These are phyloP conservation scores for Parasteatoda tepidariorum DNA, from an alignment of 1,140 invertebrate genomes.

Conservation along the genomic window DNA sequence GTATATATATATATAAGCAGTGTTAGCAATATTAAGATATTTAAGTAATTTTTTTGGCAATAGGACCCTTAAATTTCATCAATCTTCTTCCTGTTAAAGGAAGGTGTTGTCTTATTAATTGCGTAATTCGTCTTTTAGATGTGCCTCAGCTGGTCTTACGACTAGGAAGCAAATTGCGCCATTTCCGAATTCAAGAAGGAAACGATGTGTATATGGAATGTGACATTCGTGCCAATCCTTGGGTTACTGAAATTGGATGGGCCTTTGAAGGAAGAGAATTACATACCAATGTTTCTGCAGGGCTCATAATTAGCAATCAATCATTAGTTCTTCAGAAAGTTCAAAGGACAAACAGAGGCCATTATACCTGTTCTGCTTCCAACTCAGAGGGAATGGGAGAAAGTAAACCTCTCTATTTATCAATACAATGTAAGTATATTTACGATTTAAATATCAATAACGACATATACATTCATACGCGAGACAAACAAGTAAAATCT, in stretches of 20 bases:
- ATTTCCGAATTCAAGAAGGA: slow-evolving; percentile 69
- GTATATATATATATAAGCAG: too few species aligned
- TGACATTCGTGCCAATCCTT: slow-evolving; percentile 72
- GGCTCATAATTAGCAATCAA: slow-evolving; percentile 82
- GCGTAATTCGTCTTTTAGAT: slow-evolving; percentile 61
- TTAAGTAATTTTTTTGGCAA: too few species aligned
- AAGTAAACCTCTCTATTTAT: slow-evolving; percentile 81
- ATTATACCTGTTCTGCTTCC: slow-evolving; percentile 86
- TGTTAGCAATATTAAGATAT: too few species aligned
- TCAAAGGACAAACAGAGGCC: slow-evolving; percentile 70
- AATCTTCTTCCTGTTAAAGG: too few species aligned
- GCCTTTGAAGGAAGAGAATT: slow-evolving; percentile 41
- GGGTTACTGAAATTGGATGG: slow-evolving; percentile 56
- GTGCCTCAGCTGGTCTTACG: slow-evolving; percentile 62
- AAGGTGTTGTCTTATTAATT: background rate
- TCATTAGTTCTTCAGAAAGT: slow-evolving; percentile 84
- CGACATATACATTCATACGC: too few species aligned
- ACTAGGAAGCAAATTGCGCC: slow-evolving; percentile 63
- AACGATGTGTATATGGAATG: slow-evolving; percentile 73
- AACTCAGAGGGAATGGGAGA: slow-evolving; percentile 89
- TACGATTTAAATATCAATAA: too few species aligned
- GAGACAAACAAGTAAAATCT: background rate
- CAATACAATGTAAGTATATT: slow-evolving; percentile 83
- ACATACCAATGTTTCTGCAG: slow-evolving; percentile 75
- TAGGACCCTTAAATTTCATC: too few species aligned